Percentiles rank a stretch among this genome's conserved stretches.
phyloP scores from a whole-genome alignment of 1,140 invertebrate genomes.

The Drosophila ficusphila region DNA sequence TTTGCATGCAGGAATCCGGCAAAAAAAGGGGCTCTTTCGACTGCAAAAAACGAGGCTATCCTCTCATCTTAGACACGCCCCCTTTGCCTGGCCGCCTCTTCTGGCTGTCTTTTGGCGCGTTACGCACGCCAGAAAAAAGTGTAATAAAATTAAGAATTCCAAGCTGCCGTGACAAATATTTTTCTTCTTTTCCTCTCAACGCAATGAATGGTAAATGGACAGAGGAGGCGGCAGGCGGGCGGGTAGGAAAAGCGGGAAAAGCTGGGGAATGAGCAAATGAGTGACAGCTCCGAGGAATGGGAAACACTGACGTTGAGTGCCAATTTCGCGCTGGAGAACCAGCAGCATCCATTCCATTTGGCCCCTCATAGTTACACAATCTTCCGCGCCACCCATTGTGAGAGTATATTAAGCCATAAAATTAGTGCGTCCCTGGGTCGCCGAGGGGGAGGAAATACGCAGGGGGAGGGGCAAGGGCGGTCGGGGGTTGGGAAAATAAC shows the following conservation, averaged over 20 bases:
- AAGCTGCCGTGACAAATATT: constrained; percentile 83
- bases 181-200: constrained; percentile 38
- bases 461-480: too few species aligned
- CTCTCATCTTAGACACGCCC: constrained; percentile 35
- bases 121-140: constrained; percentile 65
- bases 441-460: neutral
- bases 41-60: constrained; percentile 48
- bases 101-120: constrained; percentile 45
- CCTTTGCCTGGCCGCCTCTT: neutral
- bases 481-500: neutral
- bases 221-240: neutral
- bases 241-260: constrained; percentile 17
- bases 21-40: constrained; percentile 5
- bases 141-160: constrained; percentile 84
- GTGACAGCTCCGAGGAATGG: constrained; percentile 61
- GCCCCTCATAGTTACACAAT: constrained; percentile 30
- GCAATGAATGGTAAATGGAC: constrained; percentile 60
- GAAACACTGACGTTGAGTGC: constrained; percentile 70
- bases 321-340: constrained; percentile 66
- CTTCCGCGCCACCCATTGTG: constrained; percentile 30
- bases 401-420: constrained; percentile 83
- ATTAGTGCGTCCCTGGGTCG: constrained; percentile 69
- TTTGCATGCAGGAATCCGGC: constrained; percentile 77
- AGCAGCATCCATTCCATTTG: constrained; percentile 39
- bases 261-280: constrained; percentile 59